Base-by-base conservation (phyloP, 2,797 vertebrate genomes). In the Mus caroli region DNA sequence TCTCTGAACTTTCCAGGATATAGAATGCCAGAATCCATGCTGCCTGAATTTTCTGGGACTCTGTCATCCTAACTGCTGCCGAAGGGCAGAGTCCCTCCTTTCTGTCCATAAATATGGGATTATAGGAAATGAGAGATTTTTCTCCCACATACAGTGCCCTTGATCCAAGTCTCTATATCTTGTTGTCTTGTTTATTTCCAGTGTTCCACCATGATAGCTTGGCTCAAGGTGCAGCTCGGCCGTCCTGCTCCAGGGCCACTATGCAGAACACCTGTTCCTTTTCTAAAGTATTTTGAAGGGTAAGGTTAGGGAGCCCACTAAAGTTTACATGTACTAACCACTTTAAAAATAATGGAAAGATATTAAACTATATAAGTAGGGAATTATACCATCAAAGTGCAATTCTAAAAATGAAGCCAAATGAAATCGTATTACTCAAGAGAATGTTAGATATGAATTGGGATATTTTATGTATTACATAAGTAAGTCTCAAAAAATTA, bases 341-440 rank as follows among this genome's bases (percentile, higher is more conserved):
- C 20, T 58, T 96, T 73, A 84, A 69, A 86, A 91, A 93, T 31
- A 84, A 50, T 67, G 20, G 52, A 31, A 31, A 93, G 76, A 88
- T 58, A 91, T 69, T 84, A 12, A 46, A 78, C 7, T 60, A 34
- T 12, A 19, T 56, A 94, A 95, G 52, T 67, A 80, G 62, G 37
- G 24, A 28, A 80, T 78, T 52, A 69, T 19, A 58, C 5, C 60
- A 60, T 37, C 52, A 43, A 6, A 50, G 71, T 43, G 7, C 76
- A 78, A 75, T 82, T 95, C 43, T 93, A 58, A 78, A 97, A 97
- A 88, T 52, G 77, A 84, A 94, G 43, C 37, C 12, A 54, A 82
- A 96, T 75, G 1, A 76, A 86, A 31, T 76, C 8, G 26, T 37
- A 26, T 75, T n/a, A 95, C 3, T 58, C 84, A 79, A 95, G 26